Conservation (phyloP, 2,888 invertebrate species). For the Dryococelus australis region DNA sequence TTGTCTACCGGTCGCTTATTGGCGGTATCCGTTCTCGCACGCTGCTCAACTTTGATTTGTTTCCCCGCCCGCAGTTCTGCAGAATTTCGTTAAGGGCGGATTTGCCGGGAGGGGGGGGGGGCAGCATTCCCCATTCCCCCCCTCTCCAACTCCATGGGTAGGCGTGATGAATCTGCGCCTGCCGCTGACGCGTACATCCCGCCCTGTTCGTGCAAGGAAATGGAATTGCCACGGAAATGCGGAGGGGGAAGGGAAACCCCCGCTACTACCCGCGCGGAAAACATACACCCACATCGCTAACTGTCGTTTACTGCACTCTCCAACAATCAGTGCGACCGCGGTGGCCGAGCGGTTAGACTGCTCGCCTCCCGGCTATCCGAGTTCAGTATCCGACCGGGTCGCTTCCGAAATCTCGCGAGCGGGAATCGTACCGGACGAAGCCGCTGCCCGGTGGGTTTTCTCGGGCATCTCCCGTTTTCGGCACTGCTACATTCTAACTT, state of each 20-base stretch:
- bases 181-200: background rate
- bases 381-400: no score
- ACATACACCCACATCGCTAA: background rate
- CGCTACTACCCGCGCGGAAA: background rate
- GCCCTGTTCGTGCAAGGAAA: slow-evolving; percentile 17
- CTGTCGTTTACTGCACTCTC: no score
- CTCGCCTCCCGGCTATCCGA: no score
- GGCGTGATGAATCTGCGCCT: background rate
- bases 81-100: background rate
- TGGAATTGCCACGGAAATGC: background rate
- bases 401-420: no score
- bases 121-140: background rate
- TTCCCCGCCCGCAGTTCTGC: background rate
- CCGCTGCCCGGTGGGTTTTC: no score
- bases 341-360: no score
- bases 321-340: no score
- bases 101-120: background rate
- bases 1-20: no score
- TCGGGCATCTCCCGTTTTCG: no score
- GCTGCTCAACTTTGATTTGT: background rate
- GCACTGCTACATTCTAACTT: no score
- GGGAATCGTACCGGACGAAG: no score
- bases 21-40: background rate
- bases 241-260: background rate
- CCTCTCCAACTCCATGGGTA: background rate